Evolutionary conservation across 1,140 invertebrate genomes (phyloP), one percentile per base, ranked within the genome.

Genomic region (Leptonema lineaticorne): DNA sequence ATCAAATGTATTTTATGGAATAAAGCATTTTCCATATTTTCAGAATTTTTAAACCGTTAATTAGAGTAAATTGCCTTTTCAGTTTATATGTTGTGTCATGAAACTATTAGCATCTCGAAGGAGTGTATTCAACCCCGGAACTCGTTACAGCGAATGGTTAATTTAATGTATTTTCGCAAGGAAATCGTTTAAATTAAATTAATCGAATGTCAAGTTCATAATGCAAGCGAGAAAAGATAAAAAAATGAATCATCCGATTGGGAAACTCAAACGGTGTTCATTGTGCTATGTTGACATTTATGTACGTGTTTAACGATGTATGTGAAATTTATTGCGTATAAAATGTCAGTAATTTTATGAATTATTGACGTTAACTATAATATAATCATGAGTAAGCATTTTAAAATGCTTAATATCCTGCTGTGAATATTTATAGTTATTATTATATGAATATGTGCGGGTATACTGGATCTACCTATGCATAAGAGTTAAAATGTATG

Each of bases 311-410:
- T 5, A 33, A 33, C 5, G 37, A 16, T 41, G 37, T 2, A 11
- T 2, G 37, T 11, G 37, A 41, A 4, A 41, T 14, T 41, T 16
- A 41, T 41, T 41, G 9, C 37, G 37, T 41, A 14, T 41, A 2
- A 41, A 41, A 41, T 41, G 11, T 16, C 16, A 2, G 37, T 41
- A 14, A 41, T 41, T 41, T 41, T 41, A 41, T 16, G 37, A 14
- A 41, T 53, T 20, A 53, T 53, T 53, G 50, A 53, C 50, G 50
- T 53, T 53, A 53, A 53, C 50, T 53, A 26, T 16, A 41, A 41
- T 41, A n/a, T n/a, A n/a, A n/a, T n/a, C n/a, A n/a, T n/a, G n/a
- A n/a, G n/a, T n/a, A n/a, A n/a, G n/a, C n/a, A n/a, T n/a, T n/a
- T n/a, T n/a, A n/a, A n/a, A n/a, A n/a, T n/a, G n/a, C n/a, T n/a